A percentile compares a stretch with the other conserved stretches of the same genome.
phyloP scores from a whole-genome alignment of 2,797 vertebrate genomes.

The Anguilla pacifica region DNA sequence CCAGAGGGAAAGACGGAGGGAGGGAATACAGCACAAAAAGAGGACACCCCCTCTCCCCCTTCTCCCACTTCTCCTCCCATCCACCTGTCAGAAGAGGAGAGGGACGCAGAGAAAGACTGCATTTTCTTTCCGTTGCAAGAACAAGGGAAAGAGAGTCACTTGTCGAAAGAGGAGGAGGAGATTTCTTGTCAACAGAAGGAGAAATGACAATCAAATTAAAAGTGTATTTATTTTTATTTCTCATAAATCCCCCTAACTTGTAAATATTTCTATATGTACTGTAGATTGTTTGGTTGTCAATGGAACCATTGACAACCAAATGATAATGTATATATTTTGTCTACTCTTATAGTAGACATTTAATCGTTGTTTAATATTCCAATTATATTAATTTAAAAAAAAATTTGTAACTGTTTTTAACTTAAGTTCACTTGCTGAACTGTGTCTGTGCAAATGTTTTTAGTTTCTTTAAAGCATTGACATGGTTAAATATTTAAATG shows the following conservation, averaged over 20 bases:
- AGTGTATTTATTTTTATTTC: conserved; percentile 4
- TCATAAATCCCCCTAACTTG: background rate
- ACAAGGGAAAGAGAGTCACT: conserved; percentile 72
- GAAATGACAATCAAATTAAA: background rate
- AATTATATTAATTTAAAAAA: background rate
- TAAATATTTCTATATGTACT: background rate
- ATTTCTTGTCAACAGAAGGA: conserved; percentile 38
- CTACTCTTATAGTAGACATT: background rate
- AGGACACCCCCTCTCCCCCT: conserved; percentile 47
- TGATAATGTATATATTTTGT: background rate
- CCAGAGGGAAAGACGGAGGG: conserved; percentile 50
- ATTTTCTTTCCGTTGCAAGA: conserved; percentile 73
- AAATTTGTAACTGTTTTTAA: background rate
- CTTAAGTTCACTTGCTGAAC: background rate
- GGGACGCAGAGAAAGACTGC: conserved; percentile 51
- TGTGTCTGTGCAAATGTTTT: background rate
- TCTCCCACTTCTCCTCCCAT: conserved; percentile 53
- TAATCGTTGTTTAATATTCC: background rate
- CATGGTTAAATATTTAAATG: background rate
- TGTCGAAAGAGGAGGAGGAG: conserved; percentile 75
- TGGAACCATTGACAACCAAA: background rate
- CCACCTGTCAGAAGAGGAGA: conserved; percentile 70
- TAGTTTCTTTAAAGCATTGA: background rate
- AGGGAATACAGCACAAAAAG: conserved; percentile 37
- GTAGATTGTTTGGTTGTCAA: background rate